phyloP scores from a whole-genome alignment of 2,888 invertebrate genomes.

The Leucophenga montana region DNA sequence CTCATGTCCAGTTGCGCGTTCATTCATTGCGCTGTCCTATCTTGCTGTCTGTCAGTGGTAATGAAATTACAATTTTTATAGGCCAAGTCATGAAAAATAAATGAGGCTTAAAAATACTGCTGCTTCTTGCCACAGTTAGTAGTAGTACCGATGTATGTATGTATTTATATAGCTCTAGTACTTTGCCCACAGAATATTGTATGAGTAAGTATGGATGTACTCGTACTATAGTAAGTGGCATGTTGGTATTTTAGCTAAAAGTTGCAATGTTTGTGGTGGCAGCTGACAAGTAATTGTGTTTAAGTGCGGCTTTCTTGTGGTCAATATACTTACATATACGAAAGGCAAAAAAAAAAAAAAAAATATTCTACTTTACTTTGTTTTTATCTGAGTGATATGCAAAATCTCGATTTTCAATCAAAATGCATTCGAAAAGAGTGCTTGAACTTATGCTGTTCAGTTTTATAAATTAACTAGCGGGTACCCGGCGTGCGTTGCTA shows the following conservation, averaged over 20 bases:
- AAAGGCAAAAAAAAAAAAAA: too few relatives aligned
- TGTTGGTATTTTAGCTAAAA: too few relatives aligned
- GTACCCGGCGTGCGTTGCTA: too few relatives aligned
- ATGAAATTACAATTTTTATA: slow-evolving; percentile 69
- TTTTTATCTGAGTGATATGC: too few relatives aligned
- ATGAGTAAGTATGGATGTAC: too few relatives aligned
- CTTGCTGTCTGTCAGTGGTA: slow-evolving; percentile 49
- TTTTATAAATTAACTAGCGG: too few relatives aligned
- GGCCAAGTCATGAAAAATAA: slow-evolving; percentile 65
- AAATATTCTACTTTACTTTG: too few relatives aligned
- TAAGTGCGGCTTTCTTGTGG: not conserved
- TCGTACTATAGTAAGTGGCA: not conserved
- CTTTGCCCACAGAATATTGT: slow-evolving; percentile 34
- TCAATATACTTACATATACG: too few relatives aligned
- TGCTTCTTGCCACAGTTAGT: slow-evolving; percentile 31
- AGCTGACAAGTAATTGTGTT: slow-evolving; percentile 5
- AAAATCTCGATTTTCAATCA: too few relatives aligned
- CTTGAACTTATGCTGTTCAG: too few relatives aligned
- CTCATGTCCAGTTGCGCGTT: slow-evolving; percentile 16
- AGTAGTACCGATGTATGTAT: not conserved
- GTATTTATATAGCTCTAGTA: not conserved
- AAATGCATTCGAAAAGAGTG: too few relatives aligned
- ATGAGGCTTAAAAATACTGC: slow-evolving; percentile 66
- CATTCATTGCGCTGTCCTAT: slow-evolving; percentile 38
- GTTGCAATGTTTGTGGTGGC: too few relatives aligned